These are phyloP conservation scores for Okamejei kenojei DNA, from an alignment of 2,797 vertebrate genomes.

Conservation along the genomic window DNA sequence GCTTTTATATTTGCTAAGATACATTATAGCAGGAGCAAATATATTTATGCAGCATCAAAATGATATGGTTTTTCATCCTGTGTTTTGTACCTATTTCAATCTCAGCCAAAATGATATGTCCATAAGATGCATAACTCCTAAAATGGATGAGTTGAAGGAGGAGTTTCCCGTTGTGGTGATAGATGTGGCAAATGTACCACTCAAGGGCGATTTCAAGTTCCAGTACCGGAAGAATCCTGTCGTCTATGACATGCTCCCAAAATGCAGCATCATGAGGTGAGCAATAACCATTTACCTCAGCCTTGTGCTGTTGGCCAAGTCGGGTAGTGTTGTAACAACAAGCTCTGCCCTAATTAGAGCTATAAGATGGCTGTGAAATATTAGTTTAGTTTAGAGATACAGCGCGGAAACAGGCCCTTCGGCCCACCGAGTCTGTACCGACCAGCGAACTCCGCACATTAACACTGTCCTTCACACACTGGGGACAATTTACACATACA, in stretches of 20 bases:
- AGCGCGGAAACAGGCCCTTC: no score
- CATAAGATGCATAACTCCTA: constrained; percentile 59
- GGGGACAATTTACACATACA: no score
- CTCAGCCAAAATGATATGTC: constrained; percentile 51
- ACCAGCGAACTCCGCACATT: no score
- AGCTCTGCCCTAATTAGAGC: background rate
- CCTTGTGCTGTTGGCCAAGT: background rate
- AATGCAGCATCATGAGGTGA: constrained; percentile 75
- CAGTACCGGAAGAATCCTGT: constrained; percentile 74
- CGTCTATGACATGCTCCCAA: constrained; percentile 62
- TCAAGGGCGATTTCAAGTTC: constrained; percentile 60
- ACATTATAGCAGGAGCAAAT: constrained; percentile 35
- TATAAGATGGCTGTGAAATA: background rate
- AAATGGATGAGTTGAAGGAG: constrained; percentile 56
- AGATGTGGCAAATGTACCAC: constrained; percentile 64
- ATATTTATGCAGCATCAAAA: background rate
- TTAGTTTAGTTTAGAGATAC: background rate
- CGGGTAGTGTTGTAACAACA: background rate
- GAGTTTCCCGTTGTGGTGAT: constrained; percentile 66
- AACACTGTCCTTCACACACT: no score
- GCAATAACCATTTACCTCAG: background rate
- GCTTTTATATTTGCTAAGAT: constrained; percentile 24
- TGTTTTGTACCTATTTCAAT: background rate
- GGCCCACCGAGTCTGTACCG: no score
- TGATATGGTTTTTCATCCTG: background rate